phyloP scores from a whole-genome alignment of 2,888 invertebrate species.

The Machimus rusticus region DNA sequence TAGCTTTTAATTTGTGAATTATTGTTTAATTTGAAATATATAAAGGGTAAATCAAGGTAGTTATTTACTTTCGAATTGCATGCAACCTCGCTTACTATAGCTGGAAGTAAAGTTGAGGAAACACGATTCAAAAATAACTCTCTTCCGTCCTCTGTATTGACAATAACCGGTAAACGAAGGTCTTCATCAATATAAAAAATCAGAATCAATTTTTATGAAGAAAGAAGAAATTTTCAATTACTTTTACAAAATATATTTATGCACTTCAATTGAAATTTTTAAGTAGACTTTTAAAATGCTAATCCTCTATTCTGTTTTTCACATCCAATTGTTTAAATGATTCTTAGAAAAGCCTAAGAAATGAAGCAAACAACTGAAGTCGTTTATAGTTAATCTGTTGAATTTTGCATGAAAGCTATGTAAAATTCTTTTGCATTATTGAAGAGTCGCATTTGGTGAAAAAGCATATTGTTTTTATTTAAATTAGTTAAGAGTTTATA shows the following conservation, averaged over 20 bases:
- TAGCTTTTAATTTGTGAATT: not conserved
- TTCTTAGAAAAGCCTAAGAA: not conserved
- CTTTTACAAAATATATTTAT: not conserved
- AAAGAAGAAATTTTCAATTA: not conserved
- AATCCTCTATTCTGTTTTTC: not conserved
- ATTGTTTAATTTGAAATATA: not conserved
- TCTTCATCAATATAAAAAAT: not conserved
- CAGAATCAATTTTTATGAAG: not conserved
- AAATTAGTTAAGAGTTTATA: not conserved
- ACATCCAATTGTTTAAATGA: not conserved
- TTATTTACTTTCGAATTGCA: not conserved
- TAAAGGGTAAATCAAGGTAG: not conserved
- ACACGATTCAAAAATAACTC: not conserved
- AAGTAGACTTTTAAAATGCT: not conserved
- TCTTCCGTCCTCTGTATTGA: not conserved
- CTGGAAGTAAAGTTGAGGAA: not conserved
- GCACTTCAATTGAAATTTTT: not conserved
- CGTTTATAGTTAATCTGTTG: not conserved
- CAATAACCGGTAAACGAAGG: not conserved
- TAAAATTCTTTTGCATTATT: not conserved
- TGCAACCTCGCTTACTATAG: not conserved
- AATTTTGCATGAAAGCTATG: not conserved
- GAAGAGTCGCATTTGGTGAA: not conserved
- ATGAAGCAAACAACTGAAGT: not conserved
- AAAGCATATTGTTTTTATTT: not conserved